Percentiles rank a stretch among this genome's conserved stretches.
Evolutionary conservation across 2,888 invertebrate genomes (phyloP).

Genomic region (Ditylenchus weischeri): DNA sequence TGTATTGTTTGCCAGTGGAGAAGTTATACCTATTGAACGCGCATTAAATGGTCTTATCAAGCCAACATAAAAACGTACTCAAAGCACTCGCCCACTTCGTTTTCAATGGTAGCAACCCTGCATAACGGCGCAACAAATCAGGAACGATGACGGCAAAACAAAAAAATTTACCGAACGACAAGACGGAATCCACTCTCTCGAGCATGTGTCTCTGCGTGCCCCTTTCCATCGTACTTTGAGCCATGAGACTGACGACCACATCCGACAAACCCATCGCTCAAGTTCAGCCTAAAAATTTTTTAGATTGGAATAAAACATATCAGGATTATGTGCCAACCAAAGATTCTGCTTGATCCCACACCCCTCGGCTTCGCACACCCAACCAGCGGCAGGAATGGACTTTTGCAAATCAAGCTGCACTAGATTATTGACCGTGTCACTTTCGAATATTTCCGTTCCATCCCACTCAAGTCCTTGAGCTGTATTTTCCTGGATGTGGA

Average conservation of each 20-base stretch:
- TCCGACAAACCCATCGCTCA: constrained; percentile 80
- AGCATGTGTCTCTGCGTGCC: constrained; percentile 90
- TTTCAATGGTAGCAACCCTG: constrained; percentile 90
- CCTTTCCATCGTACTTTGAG: constrained; percentile 76
- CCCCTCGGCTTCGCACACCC: constrained; percentile 74
- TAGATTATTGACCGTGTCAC: constrained; percentile 8
- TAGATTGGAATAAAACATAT: no score
- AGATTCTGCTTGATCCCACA: constrained; percentile 89
- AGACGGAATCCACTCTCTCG: constrained; percentile 68
- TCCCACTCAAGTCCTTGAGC: constrained; percentile 4
- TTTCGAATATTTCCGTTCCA: constrained; percentile 5
- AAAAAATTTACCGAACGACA: constrained; percentile 70
- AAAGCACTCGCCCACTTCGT: constrained; percentile 72
- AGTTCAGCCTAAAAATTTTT: constrained; percentile 68
- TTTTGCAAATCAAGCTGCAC: constrained; percentile 11
- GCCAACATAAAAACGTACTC: constrained; percentile 78
- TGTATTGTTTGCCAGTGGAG: background rate
- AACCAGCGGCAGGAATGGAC: constrained; percentile 67
- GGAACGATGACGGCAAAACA: no score
- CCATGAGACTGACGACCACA: constrained; percentile 7
- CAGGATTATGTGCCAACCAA: constrained; percentile 66
- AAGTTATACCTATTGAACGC: background rate
- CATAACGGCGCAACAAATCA: no score
- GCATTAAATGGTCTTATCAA: background rate
- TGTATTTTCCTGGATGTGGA: constrained; percentile 5